Conservation (phyloP, 2,888 invertebrate species). For the Trichogramma evanescens region DNA sequence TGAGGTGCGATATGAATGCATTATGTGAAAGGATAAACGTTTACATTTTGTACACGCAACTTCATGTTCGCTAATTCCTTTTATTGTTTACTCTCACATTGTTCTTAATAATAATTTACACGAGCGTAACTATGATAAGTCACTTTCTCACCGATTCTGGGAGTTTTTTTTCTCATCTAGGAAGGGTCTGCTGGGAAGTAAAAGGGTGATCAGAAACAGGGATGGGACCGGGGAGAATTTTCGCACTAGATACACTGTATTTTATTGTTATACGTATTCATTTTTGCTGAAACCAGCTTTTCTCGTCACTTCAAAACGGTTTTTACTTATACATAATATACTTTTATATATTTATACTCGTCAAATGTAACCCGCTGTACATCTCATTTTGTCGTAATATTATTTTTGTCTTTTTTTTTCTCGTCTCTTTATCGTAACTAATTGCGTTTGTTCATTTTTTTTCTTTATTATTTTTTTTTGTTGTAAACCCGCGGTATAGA, state of each 20-base stretch:
- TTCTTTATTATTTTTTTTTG: conserved; percentile 22
- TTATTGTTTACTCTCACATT: conserved; percentile 27
- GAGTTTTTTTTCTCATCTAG: too few species aligned
- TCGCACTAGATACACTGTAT: too few species aligned
- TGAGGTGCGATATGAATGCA: too few species aligned
- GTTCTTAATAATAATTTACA: conserved; percentile 42
- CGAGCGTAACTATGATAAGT: conserved; percentile 26
- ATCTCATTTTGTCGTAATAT: conserved; percentile 15
- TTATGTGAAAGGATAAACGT: too few species aligned
- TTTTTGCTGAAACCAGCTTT: conserved; percentile 11
- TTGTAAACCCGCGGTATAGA: conserved; percentile 19
- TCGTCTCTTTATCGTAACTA: conserved; percentile 5
- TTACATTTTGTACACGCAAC: conserved; percentile 39
- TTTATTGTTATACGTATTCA: conserved; percentile 28
- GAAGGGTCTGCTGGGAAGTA: too few species aligned
- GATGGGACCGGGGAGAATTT: conserved; percentile 15
- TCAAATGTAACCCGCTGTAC: neutral
- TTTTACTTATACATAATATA: neutral
- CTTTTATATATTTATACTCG: neutral
- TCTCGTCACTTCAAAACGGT: neutral
- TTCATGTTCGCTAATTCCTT: conserved; percentile 29
- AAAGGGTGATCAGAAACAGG: conserved; percentile 4
- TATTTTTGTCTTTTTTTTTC: conserved; percentile 11
- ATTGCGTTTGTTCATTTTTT: conserved; percentile 14
- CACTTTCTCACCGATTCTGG: neutral